These are phyloP conservation scores for Meloidogyne chitwoodi DNA, from an alignment of 1,140 invertebrate genomes.

Conservation along the genomic window DNA sequence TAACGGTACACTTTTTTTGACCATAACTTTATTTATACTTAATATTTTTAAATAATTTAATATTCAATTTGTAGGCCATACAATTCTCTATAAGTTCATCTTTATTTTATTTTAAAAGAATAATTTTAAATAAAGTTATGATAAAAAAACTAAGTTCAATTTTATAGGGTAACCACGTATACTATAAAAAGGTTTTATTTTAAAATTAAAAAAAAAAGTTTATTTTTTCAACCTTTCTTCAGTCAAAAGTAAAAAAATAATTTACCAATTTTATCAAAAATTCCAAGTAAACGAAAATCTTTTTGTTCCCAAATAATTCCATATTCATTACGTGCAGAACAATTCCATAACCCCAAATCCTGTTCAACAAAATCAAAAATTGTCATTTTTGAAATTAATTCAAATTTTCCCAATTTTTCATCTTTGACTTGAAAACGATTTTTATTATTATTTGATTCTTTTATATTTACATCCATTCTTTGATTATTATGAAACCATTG, in stretches of 20 bases:
- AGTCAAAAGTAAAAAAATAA: background rate
- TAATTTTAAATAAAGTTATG: no score
- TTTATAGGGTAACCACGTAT: no score
- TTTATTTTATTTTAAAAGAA: no score
- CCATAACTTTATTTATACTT: no score
- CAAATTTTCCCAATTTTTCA: background rate
- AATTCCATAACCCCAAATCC: slow-evolving; percentile 17
- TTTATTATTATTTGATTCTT: background rate
- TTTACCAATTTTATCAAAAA: slow-evolving; percentile 18
- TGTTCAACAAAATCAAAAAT: background rate
- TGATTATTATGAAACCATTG: slow-evolving; percentile 19
- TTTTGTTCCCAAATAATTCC: slow-evolving; percentile 6
- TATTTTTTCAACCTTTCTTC: no score
- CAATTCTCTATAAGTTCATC: no score
- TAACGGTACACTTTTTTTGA: no score
- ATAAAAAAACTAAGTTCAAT: no score
- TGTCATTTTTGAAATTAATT: background rate
- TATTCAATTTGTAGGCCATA: no score
- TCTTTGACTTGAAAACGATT: slow-evolving; percentile 2
- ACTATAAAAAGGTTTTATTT: no score
- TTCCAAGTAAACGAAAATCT: background rate
- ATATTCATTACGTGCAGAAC: slow-evolving; percentile 23
- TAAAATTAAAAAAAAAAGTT: no score
- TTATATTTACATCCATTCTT: slow-evolving; percentile 16
- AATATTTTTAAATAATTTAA: no score